Evolutionary conservation across 2,888 invertebrate genomes (phyloP).

Genomic region (Rotaria sp.): DNA sequence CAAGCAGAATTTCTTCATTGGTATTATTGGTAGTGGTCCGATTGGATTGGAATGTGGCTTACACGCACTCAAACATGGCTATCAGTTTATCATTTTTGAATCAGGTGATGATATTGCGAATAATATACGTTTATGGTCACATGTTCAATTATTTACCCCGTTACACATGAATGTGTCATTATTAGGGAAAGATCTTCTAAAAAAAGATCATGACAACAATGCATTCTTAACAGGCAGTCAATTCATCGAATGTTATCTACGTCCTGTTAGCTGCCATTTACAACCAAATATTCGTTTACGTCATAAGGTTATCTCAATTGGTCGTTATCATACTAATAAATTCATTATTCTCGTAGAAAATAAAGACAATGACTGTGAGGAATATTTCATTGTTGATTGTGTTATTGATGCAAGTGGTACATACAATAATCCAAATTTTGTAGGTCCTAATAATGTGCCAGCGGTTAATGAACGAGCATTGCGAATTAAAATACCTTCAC

Average conservation of each 20-base stretch:
- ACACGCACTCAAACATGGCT: not conserved
- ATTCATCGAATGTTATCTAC: not conserved
- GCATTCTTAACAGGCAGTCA: not conserved
- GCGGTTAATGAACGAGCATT: not conserved
- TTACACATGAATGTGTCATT: not conserved
- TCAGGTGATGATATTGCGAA: not conserved
- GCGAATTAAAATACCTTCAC: not conserved
- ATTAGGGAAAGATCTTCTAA: not conserved
- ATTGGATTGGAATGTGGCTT: conserved; percentile 8
- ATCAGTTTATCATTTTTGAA: not conserved
- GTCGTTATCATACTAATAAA: not conserved
- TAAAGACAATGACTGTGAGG: not conserved
- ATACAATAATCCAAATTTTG: not conserved
- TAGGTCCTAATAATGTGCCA: not conserved
- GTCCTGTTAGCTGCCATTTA: not conserved
- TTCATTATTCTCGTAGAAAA: conserved; percentile 12
- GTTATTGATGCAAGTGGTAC: conserved; percentile 14
- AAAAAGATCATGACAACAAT: not conserved
- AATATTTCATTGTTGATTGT: not conserved
- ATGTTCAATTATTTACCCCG: conserved; percentile 13
- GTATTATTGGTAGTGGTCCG: not conserved
- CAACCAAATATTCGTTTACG: not conserved
- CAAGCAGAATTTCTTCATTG: not conserved
- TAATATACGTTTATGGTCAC: not conserved
- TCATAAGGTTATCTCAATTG: not conserved